Percentiles rank a stretch among this genome's conserved stretches.
Evolutionary conservation across 64 coral and sea anemone species (phyloP).

Genomic region (Orbicella faveolata): DNA sequence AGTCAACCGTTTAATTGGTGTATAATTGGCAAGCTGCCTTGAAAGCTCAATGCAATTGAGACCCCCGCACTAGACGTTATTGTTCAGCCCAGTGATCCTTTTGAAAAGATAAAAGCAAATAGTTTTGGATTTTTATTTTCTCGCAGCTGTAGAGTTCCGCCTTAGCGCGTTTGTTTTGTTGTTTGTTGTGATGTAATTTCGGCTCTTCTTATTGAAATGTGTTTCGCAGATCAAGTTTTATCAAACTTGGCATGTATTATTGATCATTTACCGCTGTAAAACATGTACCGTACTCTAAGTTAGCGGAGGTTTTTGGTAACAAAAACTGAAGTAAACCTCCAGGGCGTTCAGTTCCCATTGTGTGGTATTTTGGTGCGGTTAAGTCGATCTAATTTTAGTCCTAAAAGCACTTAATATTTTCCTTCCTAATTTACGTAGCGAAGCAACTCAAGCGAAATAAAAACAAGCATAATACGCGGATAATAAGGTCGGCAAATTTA

Average conservation of each 20-base stretch:
- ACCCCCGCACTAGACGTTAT: background rate
- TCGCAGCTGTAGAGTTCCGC: background rate
- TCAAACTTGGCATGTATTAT: background rate
- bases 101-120: background rate
- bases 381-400: background rate
- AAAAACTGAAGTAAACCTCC: background rate
- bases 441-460: conserved; percentile 6
- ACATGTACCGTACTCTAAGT: too few species aligned
- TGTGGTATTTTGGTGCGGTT: background rate
- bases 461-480: background rate
- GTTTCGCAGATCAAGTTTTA: background rate
- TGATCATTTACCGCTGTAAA: background rate
- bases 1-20: background rate
- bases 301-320: background rate
- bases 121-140: background rate
- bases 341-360: background rate
- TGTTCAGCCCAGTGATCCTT: background rate
- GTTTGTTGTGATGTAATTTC: background rate
- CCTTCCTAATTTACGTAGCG: background rate
- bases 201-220: background rate
- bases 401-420: background rate
- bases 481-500: background rate
- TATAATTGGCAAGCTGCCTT: background rate
- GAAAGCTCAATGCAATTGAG: background rate
- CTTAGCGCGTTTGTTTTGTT: background rate